Base-by-base conservation (phyloP, 2,888 invertebrate genomes). In the Tholera decimalis region DNA sequence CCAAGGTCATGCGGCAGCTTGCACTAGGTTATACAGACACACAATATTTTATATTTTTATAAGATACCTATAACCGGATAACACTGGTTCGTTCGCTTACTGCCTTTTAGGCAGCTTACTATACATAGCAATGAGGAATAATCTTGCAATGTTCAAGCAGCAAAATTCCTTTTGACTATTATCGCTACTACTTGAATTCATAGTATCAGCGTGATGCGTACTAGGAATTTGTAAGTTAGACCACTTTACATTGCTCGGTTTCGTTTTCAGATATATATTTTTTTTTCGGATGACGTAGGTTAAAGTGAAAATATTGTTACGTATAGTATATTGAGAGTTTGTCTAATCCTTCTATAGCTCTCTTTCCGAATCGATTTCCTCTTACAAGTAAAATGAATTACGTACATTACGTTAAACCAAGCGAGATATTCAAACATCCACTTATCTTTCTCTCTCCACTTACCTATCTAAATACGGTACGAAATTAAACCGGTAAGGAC, bases 1-100 rank as follows among this genome's bases (percentile, higher is more conserved):
- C 65, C 78, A 80, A 85, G 83, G 84, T 82, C 83, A 78, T 61
- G 60, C 54, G 61, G 76, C 62, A 44, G 24, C 28, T 24, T 15
- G n/a, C 44, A 65, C 68, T 55, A 57, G 62, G 77, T 59, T 68
- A 54, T 33, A 66, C 55, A 51, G 51, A 60, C 73, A 63, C 58
- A 63, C 51, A 30, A 60, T 61, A 62, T 58, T 46, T 51, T 69
- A 64, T 50, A 44, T 69, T 64, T 73, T 65, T 51, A 53, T 55
- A 41, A 62, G 22, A 63, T 54, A 47, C 44, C 62, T n/a, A 60
- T 67, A 46, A 47, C 67, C n/a, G n/a, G n/a, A 65, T 62, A 41
- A 60, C 79, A 72, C 67, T 51, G 44, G 69, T 72, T 77, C 22
- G 22, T 22, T 67, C 47, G 54, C 64, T 46, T 41, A 68, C 54